phyloP scores from a whole-genome alignment of 2,797 vertebrate species.

The Stomatorhinus walkeri region DNA sequence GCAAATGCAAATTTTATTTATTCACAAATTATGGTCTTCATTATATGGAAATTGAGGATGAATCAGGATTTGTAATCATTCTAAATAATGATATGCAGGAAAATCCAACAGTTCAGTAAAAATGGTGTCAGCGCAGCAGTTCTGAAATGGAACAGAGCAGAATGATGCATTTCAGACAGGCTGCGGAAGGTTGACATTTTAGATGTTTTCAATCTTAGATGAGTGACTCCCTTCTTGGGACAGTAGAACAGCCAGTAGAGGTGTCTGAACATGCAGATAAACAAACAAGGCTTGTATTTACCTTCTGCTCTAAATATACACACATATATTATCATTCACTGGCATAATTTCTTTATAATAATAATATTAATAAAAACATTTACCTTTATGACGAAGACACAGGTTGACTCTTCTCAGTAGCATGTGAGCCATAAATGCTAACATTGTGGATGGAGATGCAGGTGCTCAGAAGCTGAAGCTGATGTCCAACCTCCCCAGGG shows the following conservation, averaged over 20 bases:
- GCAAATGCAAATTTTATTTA: conserved; percentile 5
- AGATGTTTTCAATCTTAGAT: neutral
- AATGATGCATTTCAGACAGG: neutral
- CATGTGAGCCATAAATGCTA: neutral
- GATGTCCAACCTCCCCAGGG: neutral
- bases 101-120: neutral
- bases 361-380: neutral
- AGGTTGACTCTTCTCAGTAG: neutral
- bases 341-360: conserved; percentile 16
- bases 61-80: neutral
- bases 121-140: neutral
- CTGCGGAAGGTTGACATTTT: neutral
- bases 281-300: neutral
- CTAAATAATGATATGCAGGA: neutral
- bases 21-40: neutral
- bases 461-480: neutral
- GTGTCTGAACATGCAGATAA: neutral
- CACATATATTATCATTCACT: conserved; percentile 1
- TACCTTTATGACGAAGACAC: neutral
- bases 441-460: neutral
- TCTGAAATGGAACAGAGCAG: neutral
- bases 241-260: neutral
- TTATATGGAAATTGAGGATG: conserved; percentile 3
- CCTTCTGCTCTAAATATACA: neutral
- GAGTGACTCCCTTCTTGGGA: neutral